A percentile compares a stretch with the other conserved stretches of the same genome.
These are phyloP conservation scores for Apis florea DNA, from an alignment of 1,140 invertebrate genomes.

Conservation along the genomic window DNA sequence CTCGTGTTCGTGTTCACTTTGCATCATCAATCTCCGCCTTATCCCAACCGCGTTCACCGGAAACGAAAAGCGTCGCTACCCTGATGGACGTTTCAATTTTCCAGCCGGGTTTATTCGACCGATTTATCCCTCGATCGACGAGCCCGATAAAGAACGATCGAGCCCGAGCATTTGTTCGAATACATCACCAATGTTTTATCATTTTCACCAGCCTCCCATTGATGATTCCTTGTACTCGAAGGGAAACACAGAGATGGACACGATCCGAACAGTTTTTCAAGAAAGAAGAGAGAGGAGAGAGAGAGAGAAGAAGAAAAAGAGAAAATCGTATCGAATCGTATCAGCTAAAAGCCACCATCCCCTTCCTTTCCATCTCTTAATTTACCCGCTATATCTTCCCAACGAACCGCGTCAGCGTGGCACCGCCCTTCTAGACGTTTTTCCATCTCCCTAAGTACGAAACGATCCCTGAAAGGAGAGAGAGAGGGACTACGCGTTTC, in stretches of 20 bases:
- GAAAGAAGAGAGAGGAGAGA: background rate
- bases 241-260: background rate
- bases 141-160: background rate
- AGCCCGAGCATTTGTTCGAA: slow-evolving; percentile 22
- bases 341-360: slow-evolving; percentile 43
- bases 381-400: slow-evolving; percentile 50
- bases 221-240: background rate
- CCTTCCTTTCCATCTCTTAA: slow-evolving; percentile 38
- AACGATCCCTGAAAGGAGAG: slow-evolving; percentile 55
- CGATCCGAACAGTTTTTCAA: slow-evolving; percentile 17
- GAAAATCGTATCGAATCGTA: slow-evolving; percentile 42
- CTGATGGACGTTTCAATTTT: slow-evolving; percentile 50
- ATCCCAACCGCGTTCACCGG: background rate
- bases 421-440: slow-evolving; percentile 49
- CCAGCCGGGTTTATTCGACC: slow-evolving; percentile 40
- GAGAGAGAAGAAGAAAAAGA: background rate
- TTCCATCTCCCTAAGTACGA: slow-evolving; percentile 54
- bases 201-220: background rate
- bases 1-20: slow-evolving; percentile 1
- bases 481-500: slow-evolving; percentile 24
- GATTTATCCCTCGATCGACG: slow-evolving; percentile 14
- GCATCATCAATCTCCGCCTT: slow-evolving; percentile 44
- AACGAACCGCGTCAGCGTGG: slow-evolving; percentile 45
- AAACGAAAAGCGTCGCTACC: background rate
- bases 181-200: slow-evolving; percentile 16